Evolutionary conservation across 2,888 invertebrate genomes (phyloP).

Genomic region (Agriotes lineatus): DNA sequence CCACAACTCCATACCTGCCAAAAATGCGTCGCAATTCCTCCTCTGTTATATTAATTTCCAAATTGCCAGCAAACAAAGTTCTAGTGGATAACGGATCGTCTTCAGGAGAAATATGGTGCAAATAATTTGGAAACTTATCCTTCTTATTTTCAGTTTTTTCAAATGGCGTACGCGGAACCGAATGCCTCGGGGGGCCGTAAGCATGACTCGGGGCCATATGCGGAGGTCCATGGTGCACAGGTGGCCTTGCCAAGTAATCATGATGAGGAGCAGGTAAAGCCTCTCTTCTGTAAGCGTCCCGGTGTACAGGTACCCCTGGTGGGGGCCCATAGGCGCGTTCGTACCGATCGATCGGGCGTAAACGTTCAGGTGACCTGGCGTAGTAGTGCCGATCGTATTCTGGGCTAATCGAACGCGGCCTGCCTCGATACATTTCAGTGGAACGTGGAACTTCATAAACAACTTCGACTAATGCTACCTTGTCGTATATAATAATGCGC

Average conservation of each 20-base stretch:
- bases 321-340: constrained; percentile 85
- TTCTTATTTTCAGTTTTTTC: constrained; percentile 90
- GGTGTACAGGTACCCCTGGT: constrained; percentile 79
- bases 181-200: constrained; percentile 76
- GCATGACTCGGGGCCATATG: constrained; percentile 75
- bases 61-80: constrained; percentile 97
- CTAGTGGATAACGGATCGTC: constrained; percentile 96
- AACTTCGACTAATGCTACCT: constrained; percentile 92
- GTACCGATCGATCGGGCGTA: constrained; percentile 77
- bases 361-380: constrained; percentile 80
- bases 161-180: constrained; percentile 79
- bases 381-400: constrained; percentile 86
- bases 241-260: constrained; percentile 82
- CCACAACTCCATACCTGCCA: constrained; percentile 94
- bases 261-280: constrained; percentile 81
- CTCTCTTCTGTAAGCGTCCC: constrained; percentile 77
- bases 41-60: constrained; percentile 97
- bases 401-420: constrained; percentile 83
- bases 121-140: constrained; percentile 96
- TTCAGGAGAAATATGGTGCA: constrained; percentile 95
- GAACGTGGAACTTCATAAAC: constrained; percentile 84
- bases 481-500: constrained; percentile 92
- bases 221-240: constrained; percentile 80
- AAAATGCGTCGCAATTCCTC: constrained; percentile 94
- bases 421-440: constrained; percentile 75